Conservation (phyloP, 2,113 vertebrate species). For the Brachypteracias leptosomus region DNA sequence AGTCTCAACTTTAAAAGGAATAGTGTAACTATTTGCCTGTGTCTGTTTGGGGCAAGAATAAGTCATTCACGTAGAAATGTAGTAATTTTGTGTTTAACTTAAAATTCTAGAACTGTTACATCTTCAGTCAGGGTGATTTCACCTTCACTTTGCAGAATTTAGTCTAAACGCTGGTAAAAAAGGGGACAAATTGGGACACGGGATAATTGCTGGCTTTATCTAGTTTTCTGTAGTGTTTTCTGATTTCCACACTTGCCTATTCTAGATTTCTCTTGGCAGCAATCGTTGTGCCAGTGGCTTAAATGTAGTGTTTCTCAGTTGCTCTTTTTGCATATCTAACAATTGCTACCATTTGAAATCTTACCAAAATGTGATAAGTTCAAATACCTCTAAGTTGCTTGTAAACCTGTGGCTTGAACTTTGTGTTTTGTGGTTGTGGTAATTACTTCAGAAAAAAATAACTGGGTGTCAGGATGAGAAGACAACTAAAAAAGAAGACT, state of each 20-base stretch:
- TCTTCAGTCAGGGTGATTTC: not conserved
- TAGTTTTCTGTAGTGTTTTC: not conserved
- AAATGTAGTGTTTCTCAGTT: not conserved
- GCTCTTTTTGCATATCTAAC: not conserved
- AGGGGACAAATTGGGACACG: not conserved
- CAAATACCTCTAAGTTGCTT: not conserved
- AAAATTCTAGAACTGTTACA: not conserved
- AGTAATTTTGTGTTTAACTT: not conserved
- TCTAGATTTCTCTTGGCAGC: not conserved
- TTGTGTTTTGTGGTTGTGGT: not conserved
- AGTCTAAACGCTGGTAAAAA: not conserved
- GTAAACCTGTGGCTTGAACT: not conserved
- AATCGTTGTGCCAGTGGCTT: not conserved
- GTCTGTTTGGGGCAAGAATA: not conserved
- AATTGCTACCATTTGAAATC: not conserved
- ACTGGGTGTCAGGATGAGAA: not conserved
- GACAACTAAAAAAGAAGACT: not conserved
- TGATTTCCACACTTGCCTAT: not conserved
- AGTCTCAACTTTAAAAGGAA: not conserved
- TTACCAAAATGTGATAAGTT: not conserved
- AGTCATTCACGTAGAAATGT: not conserved
- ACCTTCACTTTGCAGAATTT: not conserved
- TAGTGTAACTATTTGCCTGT: not conserved
- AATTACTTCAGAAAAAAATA: not conserved
- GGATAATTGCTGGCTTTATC: not conserved